Evolutionary conservation across 2,113 vertebrate species (phyloP).

Genomic region (Grammomys surdaster): DNA sequence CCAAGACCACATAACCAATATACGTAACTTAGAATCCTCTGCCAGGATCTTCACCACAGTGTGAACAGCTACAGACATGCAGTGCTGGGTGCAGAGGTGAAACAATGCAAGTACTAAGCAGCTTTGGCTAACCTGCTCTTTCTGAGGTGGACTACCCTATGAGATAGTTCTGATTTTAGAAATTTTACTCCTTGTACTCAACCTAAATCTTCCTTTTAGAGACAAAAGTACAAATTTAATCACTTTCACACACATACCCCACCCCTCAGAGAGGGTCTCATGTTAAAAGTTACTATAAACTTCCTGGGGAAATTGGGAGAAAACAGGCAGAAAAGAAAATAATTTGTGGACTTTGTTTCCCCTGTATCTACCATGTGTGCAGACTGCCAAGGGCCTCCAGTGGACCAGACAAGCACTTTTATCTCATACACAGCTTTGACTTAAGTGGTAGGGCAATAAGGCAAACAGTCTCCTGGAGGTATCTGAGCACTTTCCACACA

Average conservation of each 20-base stretch:
- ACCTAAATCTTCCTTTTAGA: slow-evolving; percentile 16
- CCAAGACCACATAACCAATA: neutral
- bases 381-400: neutral
- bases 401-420: neutral
- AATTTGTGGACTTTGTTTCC: neutral
- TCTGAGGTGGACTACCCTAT: neutral
- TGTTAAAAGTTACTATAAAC: neutral
- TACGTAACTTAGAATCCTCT: neutral
- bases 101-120: neutral
- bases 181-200: neutral
- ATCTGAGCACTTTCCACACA: neutral
- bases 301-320: neutral
- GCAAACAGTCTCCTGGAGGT: neutral
- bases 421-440: neutral
- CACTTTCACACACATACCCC: neutral
- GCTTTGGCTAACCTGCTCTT: neutral
- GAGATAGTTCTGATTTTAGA: neutral
- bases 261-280: neutral
- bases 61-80: neutral
- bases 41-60: neutral
- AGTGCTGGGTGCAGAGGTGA: neutral
- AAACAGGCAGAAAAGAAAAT: neutral
- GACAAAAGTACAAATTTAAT: neutral
- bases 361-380: neutral
- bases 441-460: neutral